Percentiles rank a stretch among this genome's conserved stretches.
Conservation (phyloP, 2,888 invertebrate species). For the Branchipolynoe longqiensis region DNA sequence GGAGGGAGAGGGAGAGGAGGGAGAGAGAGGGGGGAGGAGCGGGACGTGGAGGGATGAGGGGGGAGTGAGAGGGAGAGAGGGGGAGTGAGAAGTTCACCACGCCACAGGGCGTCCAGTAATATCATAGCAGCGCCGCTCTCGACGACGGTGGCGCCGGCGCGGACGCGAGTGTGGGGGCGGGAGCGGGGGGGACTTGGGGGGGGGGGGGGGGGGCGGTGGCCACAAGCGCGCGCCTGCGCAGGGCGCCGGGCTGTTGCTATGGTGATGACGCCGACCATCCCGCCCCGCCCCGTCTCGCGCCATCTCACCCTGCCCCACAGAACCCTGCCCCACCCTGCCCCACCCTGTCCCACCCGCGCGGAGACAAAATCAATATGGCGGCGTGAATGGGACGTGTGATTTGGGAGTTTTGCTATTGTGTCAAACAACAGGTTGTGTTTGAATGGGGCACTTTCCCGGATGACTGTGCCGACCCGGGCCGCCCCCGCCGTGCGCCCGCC, state of each 20-base stretch:
- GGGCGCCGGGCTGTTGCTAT: slow-evolving; percentile 29
- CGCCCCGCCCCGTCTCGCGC: no score
- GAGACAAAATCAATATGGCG: slow-evolving; percentile 12
- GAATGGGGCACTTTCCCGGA: slow-evolving; percentile 52
- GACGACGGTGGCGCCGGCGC: no score
- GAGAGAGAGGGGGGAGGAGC: no score
- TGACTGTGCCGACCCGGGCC: slow-evolving; percentile 10
- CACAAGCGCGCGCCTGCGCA: slow-evolving; percentile 19
- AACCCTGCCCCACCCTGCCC: no score
- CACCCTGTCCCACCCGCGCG: no score
- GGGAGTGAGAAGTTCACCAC: no score
- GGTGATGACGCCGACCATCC: slow-evolving; percentile 23
- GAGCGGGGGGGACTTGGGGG: no score
- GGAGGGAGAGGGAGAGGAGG: no score
- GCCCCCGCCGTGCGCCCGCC: neutral
- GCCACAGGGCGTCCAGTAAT: no score
- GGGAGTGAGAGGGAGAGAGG: no score
- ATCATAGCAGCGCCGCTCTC: no score
- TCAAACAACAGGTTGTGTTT: slow-evolving; percentile 47
- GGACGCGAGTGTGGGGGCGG: neutral
- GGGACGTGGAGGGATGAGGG: neutral
- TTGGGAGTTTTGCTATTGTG: slow-evolving; percentile 50
- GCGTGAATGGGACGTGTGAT: slow-evolving; percentile 49
- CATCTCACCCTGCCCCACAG: no score
- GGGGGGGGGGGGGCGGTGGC: neutral